Base-by-base conservation (phyloP, 64 coral and sea anemone genomes). In the Anthopleura sola region DNA sequence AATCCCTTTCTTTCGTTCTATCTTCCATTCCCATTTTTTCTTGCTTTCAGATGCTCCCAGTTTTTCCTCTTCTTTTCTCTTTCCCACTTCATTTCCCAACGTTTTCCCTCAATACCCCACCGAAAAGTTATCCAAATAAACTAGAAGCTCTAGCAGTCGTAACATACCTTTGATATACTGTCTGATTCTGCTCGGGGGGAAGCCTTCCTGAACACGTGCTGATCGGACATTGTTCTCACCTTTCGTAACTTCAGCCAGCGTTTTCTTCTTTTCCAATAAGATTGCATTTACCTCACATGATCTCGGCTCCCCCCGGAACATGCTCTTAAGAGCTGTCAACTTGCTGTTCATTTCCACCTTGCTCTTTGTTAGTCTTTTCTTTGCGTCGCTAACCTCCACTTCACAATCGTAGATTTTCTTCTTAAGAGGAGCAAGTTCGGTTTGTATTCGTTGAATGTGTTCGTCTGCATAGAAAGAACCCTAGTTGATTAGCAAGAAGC, bases 101-200 rank as follows among this genome's bases (percentile, higher is more conserved):
- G 9, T 44, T 44, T 44, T 44, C 9, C 2, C 40, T 44, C 40
- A 44, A 8, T 44, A 44, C 40, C 40, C 40, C 40, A 44, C n/a
- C n/a, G n/a, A n/a, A n/a, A 44, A 44, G 0, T 1, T 6, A 44
- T 10, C 58, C 21, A 62, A 60, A 21, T 24, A 60, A 60, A 24
- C 10, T 15, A 26, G n/a, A 17, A 58, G 5, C 5, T 58, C 55
- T 10, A 62, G 23, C n/a, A 26, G n/a, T 0, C n/a, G 16, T 40
- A 32, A 86, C 54, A 23, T 38, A 95, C 93, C 93, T 91, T 95
- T 91, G 9, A 95, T 95, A 57, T 91, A 95, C 36, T 95, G 93
- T 17, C 93, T 86, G 85, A 95, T 95, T n/a, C 89, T 91, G 0
- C 85, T 78, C 0, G 89, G 93, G 5, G 87, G 85, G 20, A n/a